A percentile compares a stretch with the other conserved stretches of the same genome.
These are phyloP conservation scores for Callospermophilus lateralis DNA, from an alignment of 2,113 vertebrate genomes.

Conservation along the genomic window DNA sequence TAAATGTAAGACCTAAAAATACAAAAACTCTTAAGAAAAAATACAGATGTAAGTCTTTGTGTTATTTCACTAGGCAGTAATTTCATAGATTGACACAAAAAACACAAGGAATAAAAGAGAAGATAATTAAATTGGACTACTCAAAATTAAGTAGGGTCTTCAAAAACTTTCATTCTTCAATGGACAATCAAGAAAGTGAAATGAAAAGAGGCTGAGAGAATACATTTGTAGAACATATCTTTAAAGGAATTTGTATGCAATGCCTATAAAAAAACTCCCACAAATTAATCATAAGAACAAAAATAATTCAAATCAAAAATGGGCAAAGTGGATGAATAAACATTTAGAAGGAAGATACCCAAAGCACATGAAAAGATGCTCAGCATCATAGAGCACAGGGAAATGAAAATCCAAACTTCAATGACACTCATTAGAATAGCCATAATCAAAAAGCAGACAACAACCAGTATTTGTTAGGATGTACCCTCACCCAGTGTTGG, in stretches of 20 bases:
- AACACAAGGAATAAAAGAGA: not conserved
- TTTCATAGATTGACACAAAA: not conserved
- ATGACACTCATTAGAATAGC: too few species aligned
- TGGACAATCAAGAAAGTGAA: not conserved
- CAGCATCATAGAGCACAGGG: too few species aligned
- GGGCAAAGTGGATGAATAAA: not conserved
- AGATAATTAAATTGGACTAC: not conserved
- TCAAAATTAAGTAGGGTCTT: not conserved
- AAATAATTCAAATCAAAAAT: not conserved
- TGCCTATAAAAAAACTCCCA: not conserved
- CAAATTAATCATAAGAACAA: too few species aligned
- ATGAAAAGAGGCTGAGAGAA: too few species aligned
- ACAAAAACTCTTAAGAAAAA: not conserved
- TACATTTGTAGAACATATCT: too few species aligned
- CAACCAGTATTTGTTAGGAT: too few species aligned
- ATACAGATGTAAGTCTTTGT: not conserved
- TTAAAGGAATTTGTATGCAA: not conserved
- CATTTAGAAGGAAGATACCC: not conserved
- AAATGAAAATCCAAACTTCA: not conserved
- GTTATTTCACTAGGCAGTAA: too few species aligned
- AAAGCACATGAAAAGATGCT: too few species aligned
- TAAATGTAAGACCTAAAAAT: too few species aligned
- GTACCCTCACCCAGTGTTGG: too few species aligned
- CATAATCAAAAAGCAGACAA: too few species aligned
- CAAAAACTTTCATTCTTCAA: not conserved